Conservation (phyloP, 2,888 invertebrate genomes). For the Pristionchus exspectatus region DNA sequence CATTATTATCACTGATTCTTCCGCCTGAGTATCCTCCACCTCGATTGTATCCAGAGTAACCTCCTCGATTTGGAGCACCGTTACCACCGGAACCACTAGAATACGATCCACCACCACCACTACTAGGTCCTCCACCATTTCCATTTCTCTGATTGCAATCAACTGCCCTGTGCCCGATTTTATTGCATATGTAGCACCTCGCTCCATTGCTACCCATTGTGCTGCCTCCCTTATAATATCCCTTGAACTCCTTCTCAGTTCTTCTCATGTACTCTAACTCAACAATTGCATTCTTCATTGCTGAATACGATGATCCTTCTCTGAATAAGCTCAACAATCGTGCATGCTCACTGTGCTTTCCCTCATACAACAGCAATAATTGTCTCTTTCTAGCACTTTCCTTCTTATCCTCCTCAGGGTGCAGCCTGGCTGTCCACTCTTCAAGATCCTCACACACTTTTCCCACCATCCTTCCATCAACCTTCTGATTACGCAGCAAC, state of each 20-base stretch:
- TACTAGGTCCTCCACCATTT: too few relatives aligned
- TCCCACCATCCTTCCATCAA: not conserved
- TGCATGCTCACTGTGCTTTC: not conserved
- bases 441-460: not conserved
- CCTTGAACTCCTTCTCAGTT: not conserved
- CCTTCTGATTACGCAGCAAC: not conserved
- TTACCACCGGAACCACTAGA: too few relatives aligned
- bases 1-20: too few relatives aligned
- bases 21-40: too few relatives aligned
- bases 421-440: not conserved
- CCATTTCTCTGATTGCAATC: too few relatives aligned
- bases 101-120: too few relatives aligned
- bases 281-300: not conserved
- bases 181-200: too few relatives aligned
- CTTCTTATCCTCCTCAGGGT: not conserved
- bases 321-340: not conserved
- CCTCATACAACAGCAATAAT: not conserved
- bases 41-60: too few relatives aligned
- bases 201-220: too few relatives aligned
- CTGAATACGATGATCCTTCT: not conserved
- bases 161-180: too few relatives aligned
- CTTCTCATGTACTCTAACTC: not conserved
- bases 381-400: not conserved
- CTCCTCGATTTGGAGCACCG: too few relatives aligned
- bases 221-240: not conserved